Percentiles rank a stretch among this genome's conserved stretches.
Conservation (phyloP, 2,797 vertebrate genomes). For the Sebastes itinus region DNA sequence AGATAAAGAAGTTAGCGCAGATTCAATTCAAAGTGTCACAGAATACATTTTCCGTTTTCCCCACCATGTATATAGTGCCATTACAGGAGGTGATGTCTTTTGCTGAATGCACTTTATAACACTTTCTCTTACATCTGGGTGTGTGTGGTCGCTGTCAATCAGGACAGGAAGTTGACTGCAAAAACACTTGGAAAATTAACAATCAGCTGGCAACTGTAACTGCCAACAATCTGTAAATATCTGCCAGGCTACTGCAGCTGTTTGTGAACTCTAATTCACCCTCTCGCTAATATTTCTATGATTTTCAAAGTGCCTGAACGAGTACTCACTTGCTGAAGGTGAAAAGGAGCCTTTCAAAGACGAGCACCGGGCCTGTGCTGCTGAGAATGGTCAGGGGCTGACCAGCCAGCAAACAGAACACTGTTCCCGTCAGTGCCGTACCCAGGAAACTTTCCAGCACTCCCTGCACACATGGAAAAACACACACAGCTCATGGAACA, state of each 20-base stretch:
- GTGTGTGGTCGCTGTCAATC: background rate
- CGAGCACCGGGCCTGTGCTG: constrained; percentile 96
- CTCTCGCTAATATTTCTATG: background rate
- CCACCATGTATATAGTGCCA: background rate
- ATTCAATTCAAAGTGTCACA: background rate
- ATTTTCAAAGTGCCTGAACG: background rate
- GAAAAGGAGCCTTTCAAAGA: constrained; percentile 96
- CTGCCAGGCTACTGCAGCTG: background rate
- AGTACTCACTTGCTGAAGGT: constrained; percentile 95
- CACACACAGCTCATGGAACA: background rate
- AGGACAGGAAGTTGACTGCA: background rate
- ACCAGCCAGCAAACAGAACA: constrained; percentile 94
- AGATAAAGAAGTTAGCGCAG: background rate
- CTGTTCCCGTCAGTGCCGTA: constrained; percentile 88
- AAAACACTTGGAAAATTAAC: constrained; percentile 15
- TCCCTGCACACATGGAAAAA: constrained; percentile 52
- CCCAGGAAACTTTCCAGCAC: constrained; percentile 92
- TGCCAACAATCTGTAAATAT: constrained; percentile 13
- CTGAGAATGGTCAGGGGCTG: constrained; percentile 97
- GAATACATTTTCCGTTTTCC: background rate
- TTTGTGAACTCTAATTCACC: background rate
- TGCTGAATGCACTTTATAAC: background rate
- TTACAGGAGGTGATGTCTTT: background rate
- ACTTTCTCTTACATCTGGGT: background rate
- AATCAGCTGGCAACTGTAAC: constrained; percentile 5